Evolutionary conservation across 2,888 invertebrate genomes (phyloP), one percentile per base, ranked within the genome.

Genomic region (Polylopha cassiicola): DNA sequence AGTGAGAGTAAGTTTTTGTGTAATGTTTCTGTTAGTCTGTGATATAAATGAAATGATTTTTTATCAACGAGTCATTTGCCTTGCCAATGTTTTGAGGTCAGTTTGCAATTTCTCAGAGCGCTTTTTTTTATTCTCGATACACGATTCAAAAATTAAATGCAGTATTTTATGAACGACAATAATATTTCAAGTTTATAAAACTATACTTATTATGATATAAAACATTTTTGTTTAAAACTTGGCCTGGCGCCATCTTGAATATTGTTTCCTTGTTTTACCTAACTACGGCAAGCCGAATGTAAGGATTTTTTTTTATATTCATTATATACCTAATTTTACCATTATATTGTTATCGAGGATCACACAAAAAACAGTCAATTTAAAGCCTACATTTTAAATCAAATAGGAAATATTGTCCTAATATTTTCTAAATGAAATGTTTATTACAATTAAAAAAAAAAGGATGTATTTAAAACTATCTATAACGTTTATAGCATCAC

Each of bases 1-100:
- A 84, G 76, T 72, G 69, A 65, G 63, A 66, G 61, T 74, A 70
- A 65, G 69, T 67, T 48, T 57, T 55, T 64, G 55, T 63, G 56
- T 66, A 65, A 69, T 69, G 58, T 64, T 81, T 82, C 70, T 63
- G 72, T 79, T 84, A 80, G 81, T 77, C 85, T 84, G 84, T 84
- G 85, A 84, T 84, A 82, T 73, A 61, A 63, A 59, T 65, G 59
- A 63, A 60, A 65, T 65, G 65, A n/a, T n/a, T n/a, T 66, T 72
- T 65, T 55, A 62, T 69, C 67, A 73, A 68, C 65, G 69, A 76
- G 65, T 61, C 46, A 61, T 66, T 73, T 71, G 77, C 74, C 72
- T 72, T 71, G 55, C 63, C 60, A 54, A 54, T 49, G 54, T 22
- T 37, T 26, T 14, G 22, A 22, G 9, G 17, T 27, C 3, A 13